A percentile compares a stretch with the other conserved stretches of the same genome.
These are phyloP conservation scores for Halisarca cf. caerulea DNA, from an alignment of 37 sponge, comb jelly and placozoan genomes.

Conservation along the genomic window DNA sequence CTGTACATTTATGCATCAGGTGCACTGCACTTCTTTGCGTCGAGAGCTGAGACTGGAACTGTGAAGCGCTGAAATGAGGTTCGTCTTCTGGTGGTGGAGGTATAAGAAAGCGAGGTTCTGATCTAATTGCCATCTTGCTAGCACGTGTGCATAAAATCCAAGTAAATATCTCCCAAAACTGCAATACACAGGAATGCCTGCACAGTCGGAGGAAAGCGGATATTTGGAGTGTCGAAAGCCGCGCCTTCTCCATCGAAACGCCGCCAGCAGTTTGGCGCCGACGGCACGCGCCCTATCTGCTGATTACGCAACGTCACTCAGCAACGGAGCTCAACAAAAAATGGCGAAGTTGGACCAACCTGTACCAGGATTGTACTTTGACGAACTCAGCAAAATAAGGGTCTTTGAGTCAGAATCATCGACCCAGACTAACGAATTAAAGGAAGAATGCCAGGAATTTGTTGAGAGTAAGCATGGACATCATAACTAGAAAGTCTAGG, in stretches of 20 bases:
- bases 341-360: constrained; percentile 66
- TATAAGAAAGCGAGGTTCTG: constrained; percentile 12
- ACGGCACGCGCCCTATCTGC: neutral
- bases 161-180: no score
- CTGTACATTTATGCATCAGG: neutral
- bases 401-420: constrained; percentile 73
- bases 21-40: neutral
- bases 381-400: constrained; percentile 89
- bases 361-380: constrained; percentile 73
- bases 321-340: neutral
- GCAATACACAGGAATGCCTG: no score
- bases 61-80: constrained; percentile 36
- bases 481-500: no score
- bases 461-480: constrained; percentile 81
- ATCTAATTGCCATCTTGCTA: neutral
- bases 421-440: constrained; percentile 67
- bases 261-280: no score
- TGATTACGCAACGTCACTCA: neutral
- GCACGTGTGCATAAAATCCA: neutral
- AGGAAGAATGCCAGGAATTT: constrained; percentile 95
- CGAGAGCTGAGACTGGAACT: constrained; percentile 14
- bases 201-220: neutral
- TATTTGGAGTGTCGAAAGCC: neutral
- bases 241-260: no score
- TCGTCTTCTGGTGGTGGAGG: constrained; percentile 60